Evolutionary conservation across 1,140 invertebrate genomes (phyloP).

Genomic region (Theocolax elegans): DNA sequence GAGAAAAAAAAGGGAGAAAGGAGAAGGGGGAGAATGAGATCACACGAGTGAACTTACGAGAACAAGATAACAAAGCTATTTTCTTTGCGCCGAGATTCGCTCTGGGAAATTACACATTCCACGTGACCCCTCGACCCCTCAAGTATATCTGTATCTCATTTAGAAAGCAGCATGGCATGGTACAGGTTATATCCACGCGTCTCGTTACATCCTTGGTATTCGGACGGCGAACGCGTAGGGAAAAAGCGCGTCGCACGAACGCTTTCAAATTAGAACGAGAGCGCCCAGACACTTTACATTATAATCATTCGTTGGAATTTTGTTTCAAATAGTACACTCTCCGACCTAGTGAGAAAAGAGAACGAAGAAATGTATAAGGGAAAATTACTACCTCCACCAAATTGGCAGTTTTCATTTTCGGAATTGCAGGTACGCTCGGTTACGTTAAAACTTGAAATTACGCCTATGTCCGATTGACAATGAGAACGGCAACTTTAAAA

Average conservation of each 20-base stretch:
- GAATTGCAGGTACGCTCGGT: neutral
- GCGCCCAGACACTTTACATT: conserved; percentile 15
- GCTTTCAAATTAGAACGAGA: conserved; percentile 30
- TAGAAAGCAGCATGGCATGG: neutral
- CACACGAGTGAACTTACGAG: conserved; percentile 28
- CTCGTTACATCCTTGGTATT: conserved; percentile 31
- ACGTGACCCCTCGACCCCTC: conserved; percentile 15
- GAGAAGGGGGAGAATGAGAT: conserved; percentile 17
- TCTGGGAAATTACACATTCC: conserved; percentile 34
- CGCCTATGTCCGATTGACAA: too few species aligned
- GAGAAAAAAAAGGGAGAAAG: conserved; percentile 5
- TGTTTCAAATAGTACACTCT: too few species aligned
- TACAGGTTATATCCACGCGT: conserved; percentile 2
- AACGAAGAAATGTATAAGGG: neutral
- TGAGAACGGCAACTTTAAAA: neutral
- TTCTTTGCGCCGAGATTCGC: conserved; percentile 35
- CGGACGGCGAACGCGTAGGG: neutral
- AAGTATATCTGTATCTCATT: conserved; percentile 37
- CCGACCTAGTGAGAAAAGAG: neutral
- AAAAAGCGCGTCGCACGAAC: conserved; percentile 31
- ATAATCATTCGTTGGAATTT: conserved; percentile 10
- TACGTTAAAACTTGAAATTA: conserved; percentile 6
- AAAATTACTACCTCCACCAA: neutral
- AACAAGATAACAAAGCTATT: conserved; percentile 41
- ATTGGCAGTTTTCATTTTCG: neutral